Evolutionary conservation across 2,113 vertebrate species (phyloP), one percentile per base, ranked within the genome.

Genomic region (Ceyx cyanopectus): DNA sequence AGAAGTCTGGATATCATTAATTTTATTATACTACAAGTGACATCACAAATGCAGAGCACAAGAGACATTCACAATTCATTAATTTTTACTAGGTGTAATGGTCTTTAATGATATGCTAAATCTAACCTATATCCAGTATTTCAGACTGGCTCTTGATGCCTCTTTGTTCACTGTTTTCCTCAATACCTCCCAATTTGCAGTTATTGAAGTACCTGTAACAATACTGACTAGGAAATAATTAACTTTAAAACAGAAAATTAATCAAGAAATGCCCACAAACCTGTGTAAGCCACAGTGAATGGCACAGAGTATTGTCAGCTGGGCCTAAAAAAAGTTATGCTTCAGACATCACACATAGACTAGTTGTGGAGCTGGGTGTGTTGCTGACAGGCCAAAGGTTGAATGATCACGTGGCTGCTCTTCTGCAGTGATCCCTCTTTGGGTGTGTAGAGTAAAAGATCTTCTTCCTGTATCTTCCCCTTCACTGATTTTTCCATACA

Each of bases 281-380:
- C 46, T 70, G 10, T 17, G 8, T n/a, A 51, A 73, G 32, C 11
- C 24, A 26, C 12, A 22, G 14, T 24, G 40, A 63, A 40, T 12
- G 29, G 21, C 21, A 56, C 1, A 2, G 10, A 40, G 1, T 56
- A 12, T n/a, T 63, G 7, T 29, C 51, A 90, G 6, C 34, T 62
- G 13, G 8, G 16, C 56, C 21, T 85, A 26, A 78, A 61, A 61
- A 61, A 54, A 37, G 20, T 34, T 18, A 1, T 5, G 5, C 7
- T 43, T 21, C 18, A 29, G 29, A n/a, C 5, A 34, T 51, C 3
- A 2, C 24, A 9, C 6, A 23, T 0, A 1, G 5, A 3, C 12
- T 30, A 26, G 4, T 6, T 54, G 11, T 30, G 18, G 14, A 48
- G 32, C 46, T 81, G n/a, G 8, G 24, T 21, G 32, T 91, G 41